A percentile compares a stretch with the other conserved stretches of the same genome.
Conservation (phyloP, 2,797 vertebrate genomes). For the Brachyrhaphis roseni region DNA sequence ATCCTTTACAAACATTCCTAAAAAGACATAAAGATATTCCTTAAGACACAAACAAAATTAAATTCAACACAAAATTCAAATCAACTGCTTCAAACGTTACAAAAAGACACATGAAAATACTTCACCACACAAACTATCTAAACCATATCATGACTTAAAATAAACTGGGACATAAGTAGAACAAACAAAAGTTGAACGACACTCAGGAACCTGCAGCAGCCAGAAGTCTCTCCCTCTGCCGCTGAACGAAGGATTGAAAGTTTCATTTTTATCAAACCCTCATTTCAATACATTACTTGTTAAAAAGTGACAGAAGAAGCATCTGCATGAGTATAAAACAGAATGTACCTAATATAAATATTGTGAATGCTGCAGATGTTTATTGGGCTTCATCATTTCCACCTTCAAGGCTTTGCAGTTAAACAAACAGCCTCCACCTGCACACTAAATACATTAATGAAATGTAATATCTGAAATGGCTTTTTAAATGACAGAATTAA, state of each 20-base stretch:
- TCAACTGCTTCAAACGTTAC: too few species aligned
- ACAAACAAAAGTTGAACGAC: background rate
- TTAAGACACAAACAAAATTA: too few species aligned
- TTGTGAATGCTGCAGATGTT: background rate
- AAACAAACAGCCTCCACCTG: constrained; percentile 1
- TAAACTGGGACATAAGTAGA: too few species aligned
- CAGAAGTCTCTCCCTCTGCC: background rate
- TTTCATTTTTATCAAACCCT: background rate
- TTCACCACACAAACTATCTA: too few species aligned
- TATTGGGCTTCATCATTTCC: background rate
- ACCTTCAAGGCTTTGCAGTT: background rate
- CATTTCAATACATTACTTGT: background rate
- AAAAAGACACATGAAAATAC: too few species aligned
- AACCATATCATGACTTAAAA: too few species aligned
- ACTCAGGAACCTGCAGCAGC: background rate
- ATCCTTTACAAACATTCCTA: too few species aligned
- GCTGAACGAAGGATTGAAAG: too few species aligned
- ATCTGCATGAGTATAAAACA: background rate
- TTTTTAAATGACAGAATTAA: constrained; percentile 44
- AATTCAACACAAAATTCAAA: too few species aligned
- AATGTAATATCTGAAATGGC: constrained; percentile 24
- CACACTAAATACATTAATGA: constrained; percentile 22
- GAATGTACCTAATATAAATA: background rate
- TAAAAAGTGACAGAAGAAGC: background rate
- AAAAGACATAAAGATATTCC: too few species aligned